phyloP scores from a whole-genome alignment of 2,888 invertebrate species.

The Phalera bucephala region DNA sequence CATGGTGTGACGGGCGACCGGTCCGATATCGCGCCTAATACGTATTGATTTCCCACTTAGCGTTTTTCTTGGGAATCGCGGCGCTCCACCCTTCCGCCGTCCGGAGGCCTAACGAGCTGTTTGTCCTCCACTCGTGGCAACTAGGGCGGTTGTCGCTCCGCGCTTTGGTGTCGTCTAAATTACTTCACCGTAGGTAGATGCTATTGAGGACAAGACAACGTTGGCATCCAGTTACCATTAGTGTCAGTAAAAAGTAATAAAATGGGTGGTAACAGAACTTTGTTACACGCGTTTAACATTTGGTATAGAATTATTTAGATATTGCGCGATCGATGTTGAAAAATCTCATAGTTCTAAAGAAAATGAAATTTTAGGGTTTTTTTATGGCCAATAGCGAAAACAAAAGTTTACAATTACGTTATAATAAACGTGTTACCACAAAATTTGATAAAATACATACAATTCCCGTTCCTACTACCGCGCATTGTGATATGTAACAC shows the following conservation, averaged over 20 bases:
- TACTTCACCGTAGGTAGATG: slow-evolving; percentile 16
- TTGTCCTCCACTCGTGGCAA: slow-evolving; percentile 74
- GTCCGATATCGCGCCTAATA: slow-evolving; percentile 82
- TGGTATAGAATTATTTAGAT: too few relatives aligned
- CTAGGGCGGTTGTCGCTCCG: slow-evolving; percentile 52
- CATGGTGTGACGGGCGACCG: slow-evolving; percentile 77
- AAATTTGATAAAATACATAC: too few relatives aligned
- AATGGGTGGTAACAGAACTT: slow-evolving; percentile 4
- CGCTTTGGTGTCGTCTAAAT: slow-evolving; percentile 26
- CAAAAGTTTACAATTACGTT: too few relatives aligned
- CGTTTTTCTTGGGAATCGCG: slow-evolving; percentile 79
- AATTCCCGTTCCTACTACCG: too few relatives aligned
- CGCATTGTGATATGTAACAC: slow-evolving; percentile 14
- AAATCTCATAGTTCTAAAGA: too few relatives aligned
- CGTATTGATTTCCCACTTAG: slow-evolving; percentile 83
- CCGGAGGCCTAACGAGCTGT: slow-evolving; percentile 78
- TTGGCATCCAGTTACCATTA: slow-evolving; percentile 9
- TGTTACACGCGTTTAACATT: too few relatives aligned
- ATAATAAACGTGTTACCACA: too few relatives aligned
- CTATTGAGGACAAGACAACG: slow-evolving; percentile 18
- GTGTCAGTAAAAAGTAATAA: slow-evolving; percentile 2
- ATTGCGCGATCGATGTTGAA: too few relatives aligned
- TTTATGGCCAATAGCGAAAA: too few relatives aligned
- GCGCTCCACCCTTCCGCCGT: slow-evolving; percentile 79
- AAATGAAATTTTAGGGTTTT: too few relatives aligned